Evolutionary conservation across 2,113 vertebrate genomes (phyloP).

Genomic region (Lepus europaeus): DNA sequence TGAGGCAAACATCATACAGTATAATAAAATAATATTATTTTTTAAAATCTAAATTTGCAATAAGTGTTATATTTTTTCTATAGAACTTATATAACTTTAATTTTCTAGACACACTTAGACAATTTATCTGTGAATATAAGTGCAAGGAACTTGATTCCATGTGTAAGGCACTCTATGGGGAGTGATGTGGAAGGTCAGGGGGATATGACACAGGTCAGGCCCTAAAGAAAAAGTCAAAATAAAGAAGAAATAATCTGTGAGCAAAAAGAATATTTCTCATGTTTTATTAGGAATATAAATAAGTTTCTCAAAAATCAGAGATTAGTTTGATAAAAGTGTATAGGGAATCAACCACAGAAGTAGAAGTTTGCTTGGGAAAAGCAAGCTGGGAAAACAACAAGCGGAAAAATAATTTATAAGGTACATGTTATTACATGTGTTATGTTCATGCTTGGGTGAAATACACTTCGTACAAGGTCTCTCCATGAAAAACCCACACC

Average conservation of each 20-base stretch:
- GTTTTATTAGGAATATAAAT: not conserved
- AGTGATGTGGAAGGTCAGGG: accelerated
- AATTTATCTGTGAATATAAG: not conserved
- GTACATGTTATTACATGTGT: too few species aligned
- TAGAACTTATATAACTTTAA: not conserved
- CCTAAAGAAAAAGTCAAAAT: not conserved
- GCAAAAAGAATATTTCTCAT: not conserved
- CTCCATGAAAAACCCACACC: too few species aligned
- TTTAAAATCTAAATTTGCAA: not conserved
- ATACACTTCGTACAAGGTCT: not conserved
- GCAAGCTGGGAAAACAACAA: not conserved
- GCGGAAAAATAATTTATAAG: not conserved
- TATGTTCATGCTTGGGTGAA: not conserved
- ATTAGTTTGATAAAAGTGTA: not conserved
- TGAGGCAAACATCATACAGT: not conserved
- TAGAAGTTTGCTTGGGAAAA: not conserved
- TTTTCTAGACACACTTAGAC: not conserved
- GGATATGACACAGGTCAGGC: accelerated
- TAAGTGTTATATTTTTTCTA: not conserved
- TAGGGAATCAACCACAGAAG: too few species aligned
- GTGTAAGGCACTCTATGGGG: not conserved
- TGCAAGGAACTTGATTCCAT: not conserved
- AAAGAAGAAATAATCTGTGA: not conserved
- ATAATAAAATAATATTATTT: not conserved
- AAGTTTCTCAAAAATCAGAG: not conserved